Percentiles rank a stretch among this genome's conserved stretches.
phyloP scores from a whole-genome alignment of 2,888 invertebrate genomes.

The Andrena trimmerana region DNA sequence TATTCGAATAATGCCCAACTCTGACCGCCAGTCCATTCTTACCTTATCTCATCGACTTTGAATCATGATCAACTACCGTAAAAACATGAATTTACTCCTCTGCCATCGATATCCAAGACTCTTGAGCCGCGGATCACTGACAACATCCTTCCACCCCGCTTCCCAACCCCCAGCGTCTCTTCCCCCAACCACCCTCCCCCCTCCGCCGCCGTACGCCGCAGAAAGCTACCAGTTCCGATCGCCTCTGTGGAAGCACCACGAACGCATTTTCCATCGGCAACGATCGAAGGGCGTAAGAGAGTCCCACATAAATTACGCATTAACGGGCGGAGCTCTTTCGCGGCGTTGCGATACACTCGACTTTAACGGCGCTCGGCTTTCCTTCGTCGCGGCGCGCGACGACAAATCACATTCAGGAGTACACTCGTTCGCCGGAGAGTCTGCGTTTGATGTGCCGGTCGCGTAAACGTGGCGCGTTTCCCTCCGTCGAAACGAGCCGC shows the following conservation, averaged over 20 bases:
- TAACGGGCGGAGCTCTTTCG: constrained; percentile 20
- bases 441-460: constrained; percentile 69
- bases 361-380: constrained; percentile 57
- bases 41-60: too few species aligned
- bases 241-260: neutral
- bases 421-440: constrained; percentile 46
- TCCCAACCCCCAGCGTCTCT: neutral
- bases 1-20: too few species aligned
- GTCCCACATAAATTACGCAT: constrained; percentile 45
- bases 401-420: constrained; percentile 68
- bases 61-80: too few species aligned
- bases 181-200: too few species aligned
- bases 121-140: too few species aligned
- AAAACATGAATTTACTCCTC: too few species aligned
- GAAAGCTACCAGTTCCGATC: neutral
- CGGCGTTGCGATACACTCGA: constrained; percentile 39
- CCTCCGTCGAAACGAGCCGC: neutral
- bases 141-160: neutral
- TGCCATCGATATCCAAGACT: too few species aligned
- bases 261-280: constrained; percentile 5
- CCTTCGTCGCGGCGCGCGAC: constrained; percentile 40
- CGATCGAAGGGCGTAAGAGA: neutral
- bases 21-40: too few species aligned
- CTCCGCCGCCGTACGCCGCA: neutral
- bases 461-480: constrained; percentile 27